These are phyloP conservation scores for Protaetia brevitarsis DNA, from an alignment of 1,140 invertebrate species.

Conservation along the genomic window DNA sequence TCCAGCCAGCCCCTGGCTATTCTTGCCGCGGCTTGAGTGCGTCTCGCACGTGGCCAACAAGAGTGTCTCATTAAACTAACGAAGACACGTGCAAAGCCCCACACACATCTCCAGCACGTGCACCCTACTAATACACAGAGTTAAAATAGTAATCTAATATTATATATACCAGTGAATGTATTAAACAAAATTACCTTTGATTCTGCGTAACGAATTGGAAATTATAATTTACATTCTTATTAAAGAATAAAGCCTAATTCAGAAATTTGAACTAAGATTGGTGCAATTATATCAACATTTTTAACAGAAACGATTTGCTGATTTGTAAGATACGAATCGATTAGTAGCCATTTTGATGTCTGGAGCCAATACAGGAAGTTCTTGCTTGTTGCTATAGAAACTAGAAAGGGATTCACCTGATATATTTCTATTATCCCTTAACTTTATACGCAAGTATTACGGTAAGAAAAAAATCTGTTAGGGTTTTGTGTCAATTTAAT, in stretches of 20 bases:
- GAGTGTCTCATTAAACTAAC: conserved; percentile 38
- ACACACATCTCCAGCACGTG: conserved; percentile 30
- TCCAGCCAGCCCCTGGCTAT: conserved; percentile 21
- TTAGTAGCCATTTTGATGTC: conserved; percentile 12
- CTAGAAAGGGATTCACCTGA: no score
- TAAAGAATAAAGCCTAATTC: neutral
- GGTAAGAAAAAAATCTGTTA: no score
- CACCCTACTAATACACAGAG: conserved; percentile 27
- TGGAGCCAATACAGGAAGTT: neutral
- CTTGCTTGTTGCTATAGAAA: neutral
- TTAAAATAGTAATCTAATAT: conserved; percentile 36
- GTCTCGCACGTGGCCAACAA: conserved; percentile 34
- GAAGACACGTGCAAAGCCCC: conserved; percentile 35
- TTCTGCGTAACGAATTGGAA: neutral
- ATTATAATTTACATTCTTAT: neutral
- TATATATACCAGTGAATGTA: conserved; percentile 1
- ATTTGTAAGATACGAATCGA: neutral
- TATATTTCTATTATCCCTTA: no score
- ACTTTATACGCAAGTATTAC: no score
- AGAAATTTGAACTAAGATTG: no score
- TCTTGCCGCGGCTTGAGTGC: conserved; percentile 28
- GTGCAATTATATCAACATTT: neutral
- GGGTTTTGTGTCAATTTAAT: no score
- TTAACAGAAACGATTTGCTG: no score
- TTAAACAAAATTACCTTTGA: conserved; percentile 19